phyloP scores from a whole-genome alignment of 2,888 invertebrate species.

The Napeogenes sylphis region DNA sequence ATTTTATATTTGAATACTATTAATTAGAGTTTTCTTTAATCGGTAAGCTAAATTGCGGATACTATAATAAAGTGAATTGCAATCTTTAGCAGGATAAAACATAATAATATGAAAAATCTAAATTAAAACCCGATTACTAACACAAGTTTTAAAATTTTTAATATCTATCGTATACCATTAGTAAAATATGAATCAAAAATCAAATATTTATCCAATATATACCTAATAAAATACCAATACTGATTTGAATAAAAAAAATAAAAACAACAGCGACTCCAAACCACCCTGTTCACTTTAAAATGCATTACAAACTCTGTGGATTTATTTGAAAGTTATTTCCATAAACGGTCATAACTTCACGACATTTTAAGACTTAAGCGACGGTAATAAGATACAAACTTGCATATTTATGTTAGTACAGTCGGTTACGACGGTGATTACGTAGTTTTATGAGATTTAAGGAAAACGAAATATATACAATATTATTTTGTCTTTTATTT shows the following conservation, averaged over 20 bases:
- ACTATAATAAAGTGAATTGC: too few species aligned
- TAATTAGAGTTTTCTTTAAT: too few species aligned
- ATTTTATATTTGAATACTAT: not conserved
- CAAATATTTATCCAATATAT: too few species aligned
- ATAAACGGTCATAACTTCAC: slow-evolving; percentile 46
- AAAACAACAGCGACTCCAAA: slow-evolving; percentile 34
- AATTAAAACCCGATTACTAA: too few species aligned
- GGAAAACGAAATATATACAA: not conserved
- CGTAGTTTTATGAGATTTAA: slow-evolving; percentile 8
- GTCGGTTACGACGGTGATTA: slow-evolving; percentile 19
- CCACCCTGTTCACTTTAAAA: slow-evolving; percentile 42
- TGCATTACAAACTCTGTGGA: slow-evolving; percentile 61
- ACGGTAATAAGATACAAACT: slow-evolving; percentile 22
- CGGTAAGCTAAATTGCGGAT: too few species aligned
- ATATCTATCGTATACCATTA: too few species aligned
- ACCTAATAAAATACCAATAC: too few species aligned
- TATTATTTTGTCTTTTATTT: slow-evolving; percentile 2
- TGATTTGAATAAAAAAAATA: not conserved
- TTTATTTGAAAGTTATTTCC: slow-evolving; percentile 68
- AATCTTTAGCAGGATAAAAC: too few species aligned
- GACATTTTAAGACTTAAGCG: slow-evolving; percentile 39
- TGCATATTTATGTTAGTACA: slow-evolving; percentile 10
- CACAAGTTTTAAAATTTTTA: too few species aligned
- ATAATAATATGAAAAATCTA: too few species aligned
- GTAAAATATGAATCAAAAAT: too few species aligned